Conservation (phyloP, 2,888 invertebrate genomes). For the Falcaria lacertinaria region DNA sequence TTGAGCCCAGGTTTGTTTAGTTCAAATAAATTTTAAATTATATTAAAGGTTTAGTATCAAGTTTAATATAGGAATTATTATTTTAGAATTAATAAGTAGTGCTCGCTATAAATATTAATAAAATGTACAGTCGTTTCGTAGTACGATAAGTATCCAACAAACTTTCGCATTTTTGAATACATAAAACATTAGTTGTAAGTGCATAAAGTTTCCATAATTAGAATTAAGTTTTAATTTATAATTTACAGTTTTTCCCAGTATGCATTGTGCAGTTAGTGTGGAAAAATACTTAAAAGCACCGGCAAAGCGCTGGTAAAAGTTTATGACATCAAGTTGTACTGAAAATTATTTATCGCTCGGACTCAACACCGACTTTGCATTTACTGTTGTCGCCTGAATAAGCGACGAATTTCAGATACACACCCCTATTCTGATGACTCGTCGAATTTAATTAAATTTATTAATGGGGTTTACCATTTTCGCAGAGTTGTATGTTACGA, state of each 20-base stretch:
- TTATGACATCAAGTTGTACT: slow-evolving; percentile 31
- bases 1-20: background rate
- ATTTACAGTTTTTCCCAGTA: background rate
- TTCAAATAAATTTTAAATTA: too few species aligned
- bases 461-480: slow-evolving; percentile 7
- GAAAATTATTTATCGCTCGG: slow-evolving; percentile 45
- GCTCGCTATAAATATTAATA: too few species aligned
- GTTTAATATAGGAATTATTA: too few species aligned
- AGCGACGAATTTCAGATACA: slow-evolving; percentile 24
- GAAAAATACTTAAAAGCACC: background rate
- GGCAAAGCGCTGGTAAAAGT: slow-evolving; percentile 9
- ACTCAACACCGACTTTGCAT: slow-evolving; percentile 29
- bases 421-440: slow-evolving; percentile 16
- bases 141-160: too few species aligned
- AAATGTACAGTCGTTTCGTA: too few species aligned
- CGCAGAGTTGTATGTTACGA: slow-evolving; percentile 6
- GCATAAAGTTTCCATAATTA: too few species aligned
- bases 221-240: too few species aligned
- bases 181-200: too few species aligned
- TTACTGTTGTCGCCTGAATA: slow-evolving; percentile 20
- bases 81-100: too few species aligned
- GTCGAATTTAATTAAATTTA: background rate
- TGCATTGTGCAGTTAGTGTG: background rate
- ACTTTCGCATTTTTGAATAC: too few species aligned
- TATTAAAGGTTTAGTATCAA: too few species aligned